phyloP scores from a whole-genome alignment of 1,140 invertebrate genomes.

The Pteromalus puparum region DNA sequence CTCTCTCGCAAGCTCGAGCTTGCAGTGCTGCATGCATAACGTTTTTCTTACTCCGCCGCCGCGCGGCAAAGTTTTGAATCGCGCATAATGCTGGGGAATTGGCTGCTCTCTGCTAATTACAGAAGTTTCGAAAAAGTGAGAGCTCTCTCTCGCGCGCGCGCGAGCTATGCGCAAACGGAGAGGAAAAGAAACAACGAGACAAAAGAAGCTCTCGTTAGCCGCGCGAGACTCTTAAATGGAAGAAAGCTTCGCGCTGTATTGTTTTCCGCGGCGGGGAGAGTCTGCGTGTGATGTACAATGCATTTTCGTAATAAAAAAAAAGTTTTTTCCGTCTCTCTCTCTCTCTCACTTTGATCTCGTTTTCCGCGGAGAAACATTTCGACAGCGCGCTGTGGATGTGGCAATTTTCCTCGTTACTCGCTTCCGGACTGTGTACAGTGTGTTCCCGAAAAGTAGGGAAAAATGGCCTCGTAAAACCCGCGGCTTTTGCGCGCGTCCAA shows the following conservation, averaged over 20 bases:
- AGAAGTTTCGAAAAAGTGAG: background rate
- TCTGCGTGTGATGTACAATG: background rate
- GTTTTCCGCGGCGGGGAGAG: background rate
- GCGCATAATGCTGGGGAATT: background rate
- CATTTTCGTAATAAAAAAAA: background rate
- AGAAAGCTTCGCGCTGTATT: background rate
- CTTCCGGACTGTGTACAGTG: background rate
- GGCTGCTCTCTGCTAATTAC: slow-evolving; percentile 11
- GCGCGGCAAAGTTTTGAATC: background rate
- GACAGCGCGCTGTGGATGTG: background rate
- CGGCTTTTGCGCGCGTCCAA: too few relatives aligned
- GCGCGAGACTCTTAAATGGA: background rate
- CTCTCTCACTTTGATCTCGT: background rate
- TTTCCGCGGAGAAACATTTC: background rate
- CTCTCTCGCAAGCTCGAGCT: background rate
- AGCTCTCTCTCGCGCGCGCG: too few relatives aligned
- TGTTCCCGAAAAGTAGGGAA: background rate
- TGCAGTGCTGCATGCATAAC: too few relatives aligned
- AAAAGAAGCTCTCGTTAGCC: background rate
- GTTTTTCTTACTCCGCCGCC: too few relatives aligned
- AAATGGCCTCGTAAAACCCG: background rate
- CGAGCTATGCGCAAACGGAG: background rate
- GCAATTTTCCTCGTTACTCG: background rate
- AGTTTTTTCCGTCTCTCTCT: too few relatives aligned
- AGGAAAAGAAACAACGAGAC: background rate